Base-by-base conservation (phyloP, 2,797 vertebrate species). In the Ispidina picta region DNA sequence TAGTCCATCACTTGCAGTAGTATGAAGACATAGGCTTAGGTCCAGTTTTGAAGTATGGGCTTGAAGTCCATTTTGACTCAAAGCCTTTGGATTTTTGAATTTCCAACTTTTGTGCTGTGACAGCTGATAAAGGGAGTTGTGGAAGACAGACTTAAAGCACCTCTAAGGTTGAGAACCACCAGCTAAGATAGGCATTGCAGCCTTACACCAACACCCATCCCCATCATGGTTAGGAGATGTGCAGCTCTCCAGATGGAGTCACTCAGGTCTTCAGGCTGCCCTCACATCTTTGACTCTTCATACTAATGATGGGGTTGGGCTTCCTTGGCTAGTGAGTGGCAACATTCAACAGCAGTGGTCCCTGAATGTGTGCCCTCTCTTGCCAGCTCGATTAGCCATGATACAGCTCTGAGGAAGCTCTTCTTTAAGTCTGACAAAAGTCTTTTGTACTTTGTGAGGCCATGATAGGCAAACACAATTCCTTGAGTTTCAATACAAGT, bases 81-180 rank as follows among this genome's bases (percentile, higher is more conserved):
- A 43, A 73, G 29, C 5, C 10, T 25, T 41, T 29, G 13, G 20
- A 12, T 39, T 72, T 71, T 80, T 60, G 33, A 28, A 48, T 64
- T 89, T 82, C 56, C 21, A 66, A 10, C n/a, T 14, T 0, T 1
- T 19, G 37, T 59, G 9, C 31, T 75, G 35, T 43, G 37, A n/a
- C 16, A 77, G 58, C 23, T 76, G 33, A 31, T 59, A 13, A 0
- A 0, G 41, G 41, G 26, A 74, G 4, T 0, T 68, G 23, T 4
- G 26, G 15, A 25, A 63, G 25, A 21, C 17, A 76, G 33, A 37
- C 29, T 81, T 79, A 49, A 63, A 70, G 17, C 15, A 39, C 8
- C 9, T 3, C 4, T 31, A 20, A 88, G 33, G 7, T 7, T 41
- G 23, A 54, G 43, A 48, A 21, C 5, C 15, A 48, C 9, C 26